These are phyloP conservation scores for Melinaea marsaeus DNA, from an alignment of 2,888 invertebrate genomes.

Conservation along the genomic window DNA sequence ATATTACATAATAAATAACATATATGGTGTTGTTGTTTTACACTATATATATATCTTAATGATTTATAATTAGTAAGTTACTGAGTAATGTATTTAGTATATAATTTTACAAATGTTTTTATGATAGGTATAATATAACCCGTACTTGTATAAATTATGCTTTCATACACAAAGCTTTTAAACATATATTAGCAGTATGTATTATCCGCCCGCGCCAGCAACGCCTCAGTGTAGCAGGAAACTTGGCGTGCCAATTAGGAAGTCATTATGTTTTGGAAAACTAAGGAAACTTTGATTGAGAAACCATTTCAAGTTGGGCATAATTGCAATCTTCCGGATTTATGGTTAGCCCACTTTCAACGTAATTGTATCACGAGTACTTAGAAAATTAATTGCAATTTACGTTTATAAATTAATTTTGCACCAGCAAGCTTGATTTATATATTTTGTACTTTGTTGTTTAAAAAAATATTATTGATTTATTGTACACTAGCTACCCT, in stretches of 20 bases:
- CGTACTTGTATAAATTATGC: no score
- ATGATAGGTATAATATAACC: no score
- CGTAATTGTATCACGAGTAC: background rate
- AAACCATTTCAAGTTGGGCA: slow-evolving; percentile 21
- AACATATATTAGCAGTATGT: background rate
- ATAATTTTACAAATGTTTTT: no score
- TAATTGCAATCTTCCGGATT: slow-evolving; percentile 23
- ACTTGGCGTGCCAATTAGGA: slow-evolving; percentile 28
- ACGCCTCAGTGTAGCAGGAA: slow-evolving; percentile 25
- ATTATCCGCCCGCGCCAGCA: background rate
- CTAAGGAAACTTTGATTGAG: slow-evolving; percentile 28
- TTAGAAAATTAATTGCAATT: background rate
- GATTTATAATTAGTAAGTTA: no score
- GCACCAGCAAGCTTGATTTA: no score
- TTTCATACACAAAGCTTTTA: background rate
- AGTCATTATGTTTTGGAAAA: slow-evolving; percentile 30
- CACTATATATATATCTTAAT: no score
- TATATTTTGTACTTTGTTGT: no score
- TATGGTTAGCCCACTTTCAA: slow-evolving; percentile 17
- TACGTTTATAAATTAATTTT: background rate
- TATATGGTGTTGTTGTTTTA: no score
- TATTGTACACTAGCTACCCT: no score
- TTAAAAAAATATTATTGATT: no score
- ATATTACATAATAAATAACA: no score
- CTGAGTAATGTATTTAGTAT: no score